Percentiles rank a stretch among this genome's conserved stretches.
Evolutionary conservation across 2,113 vertebrate genomes (phyloP).

Genomic region (Sphaerodactylus townsendi): DNA sequence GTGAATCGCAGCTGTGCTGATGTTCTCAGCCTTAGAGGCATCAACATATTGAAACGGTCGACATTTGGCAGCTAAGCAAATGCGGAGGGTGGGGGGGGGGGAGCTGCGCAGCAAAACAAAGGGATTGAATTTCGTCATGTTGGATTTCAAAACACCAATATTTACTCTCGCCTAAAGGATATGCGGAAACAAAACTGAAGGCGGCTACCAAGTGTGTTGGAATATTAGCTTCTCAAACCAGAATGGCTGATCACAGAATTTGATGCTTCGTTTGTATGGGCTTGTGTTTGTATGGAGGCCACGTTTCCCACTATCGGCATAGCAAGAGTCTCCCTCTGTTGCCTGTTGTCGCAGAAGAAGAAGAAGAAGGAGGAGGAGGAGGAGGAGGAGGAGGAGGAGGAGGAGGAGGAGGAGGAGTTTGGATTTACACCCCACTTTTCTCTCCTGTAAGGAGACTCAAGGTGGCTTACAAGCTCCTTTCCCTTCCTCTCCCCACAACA

Average conservation of each 20-base stretch:
- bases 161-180: conserved; percentile 36
- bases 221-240: conserved; percentile 33
- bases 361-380: too few species aligned
- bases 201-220: conserved; percentile 12
- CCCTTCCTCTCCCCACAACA: too few species aligned
- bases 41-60: conserved; percentile 62
- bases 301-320: too few species aligned
- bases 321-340: too few species aligned
- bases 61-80: conserved; percentile 39
- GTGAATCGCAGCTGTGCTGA: conserved; percentile 47
- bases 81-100: not conserved
- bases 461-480: too few species aligned
- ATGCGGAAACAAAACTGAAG: not conserved
- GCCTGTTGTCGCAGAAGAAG: too few species aligned
- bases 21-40: conserved; percentile 56
- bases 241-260: conserved; percentile 26
- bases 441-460: too few species aligned
- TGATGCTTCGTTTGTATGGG: not conserved
- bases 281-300: too few species aligned
- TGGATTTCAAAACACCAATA: conserved; percentile 41
- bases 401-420: too few species aligned
- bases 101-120: conserved; percentile 25
- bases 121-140: conserved; percentile 48
- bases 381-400: too few species aligned
- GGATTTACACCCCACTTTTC: too few species aligned